Conservation (phyloP, 2,888 invertebrate genomes). For the Brachypalpus laphriformis region DNA sequence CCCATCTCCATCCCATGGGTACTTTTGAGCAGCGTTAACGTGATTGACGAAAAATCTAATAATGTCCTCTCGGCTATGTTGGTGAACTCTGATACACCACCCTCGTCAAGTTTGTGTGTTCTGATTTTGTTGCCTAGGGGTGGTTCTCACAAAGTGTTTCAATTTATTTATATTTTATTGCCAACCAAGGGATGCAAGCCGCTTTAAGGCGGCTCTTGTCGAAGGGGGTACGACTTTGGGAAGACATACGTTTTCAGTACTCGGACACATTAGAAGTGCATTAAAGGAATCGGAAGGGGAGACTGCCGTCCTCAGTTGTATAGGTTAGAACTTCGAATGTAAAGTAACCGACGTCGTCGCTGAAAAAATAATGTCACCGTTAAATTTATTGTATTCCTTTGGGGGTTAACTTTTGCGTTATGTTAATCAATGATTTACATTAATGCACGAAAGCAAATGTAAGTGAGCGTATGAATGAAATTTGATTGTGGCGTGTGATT, state of each 20-base stretch:
- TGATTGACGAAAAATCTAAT: constrained; percentile 60
- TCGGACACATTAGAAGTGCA: constrained; percentile 46
- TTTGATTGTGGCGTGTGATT: constrained; percentile 47
- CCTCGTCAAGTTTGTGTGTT: constrained; percentile 27
- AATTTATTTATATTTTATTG: constrained; percentile 44
- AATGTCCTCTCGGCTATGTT: constrained; percentile 30
- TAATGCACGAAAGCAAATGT: constrained; percentile 21
- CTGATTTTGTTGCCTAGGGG: constrained; percentile 28
- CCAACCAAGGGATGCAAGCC: constrained; percentile 18
- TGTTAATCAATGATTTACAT: constrained; percentile 51
- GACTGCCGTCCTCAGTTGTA: not conserved
- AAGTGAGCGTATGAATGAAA: constrained; percentile 44
- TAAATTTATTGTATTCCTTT: constrained; percentile 40
- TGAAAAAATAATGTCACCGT: constrained; percentile 19
- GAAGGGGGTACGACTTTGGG: not conserved
- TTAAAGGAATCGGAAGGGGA: constrained; percentile 20
- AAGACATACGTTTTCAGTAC: constrained; percentile 49
- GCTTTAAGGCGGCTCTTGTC: not conserved
- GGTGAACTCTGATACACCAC: constrained; percentile 38
- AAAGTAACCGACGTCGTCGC: not conserved
- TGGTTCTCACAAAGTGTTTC: constrained; percentile 27
- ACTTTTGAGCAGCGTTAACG: constrained; percentile 42
- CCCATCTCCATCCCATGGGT: constrained; percentile 36
- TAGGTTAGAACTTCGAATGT: constrained; percentile 6
- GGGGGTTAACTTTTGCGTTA: constrained; percentile 49